phyloP scores from a whole-genome alignment of 2,888 invertebrate species.

The Siphonodentalium dalli region DNA sequence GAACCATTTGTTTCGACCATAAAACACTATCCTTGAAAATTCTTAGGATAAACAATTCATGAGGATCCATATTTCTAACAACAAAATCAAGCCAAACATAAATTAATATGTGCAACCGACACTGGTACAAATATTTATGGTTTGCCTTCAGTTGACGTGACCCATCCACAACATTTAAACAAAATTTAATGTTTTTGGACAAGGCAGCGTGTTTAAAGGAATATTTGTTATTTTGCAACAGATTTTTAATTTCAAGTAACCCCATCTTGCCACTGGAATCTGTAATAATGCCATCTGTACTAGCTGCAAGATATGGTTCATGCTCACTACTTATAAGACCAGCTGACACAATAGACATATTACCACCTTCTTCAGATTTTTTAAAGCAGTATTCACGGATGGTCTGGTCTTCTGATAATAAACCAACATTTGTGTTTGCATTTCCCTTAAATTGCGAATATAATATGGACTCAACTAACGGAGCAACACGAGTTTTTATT shows the following conservation, averaged over 20 bases:
- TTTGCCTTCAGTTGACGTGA: too few relatives aligned
- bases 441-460: not conserved
- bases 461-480: not conserved
- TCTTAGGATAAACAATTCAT: too few relatives aligned
- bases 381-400: not conserved
- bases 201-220: not conserved
- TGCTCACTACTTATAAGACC: not conserved
- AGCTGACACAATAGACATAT: not conserved
- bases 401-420: not conserved
- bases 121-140: too few relatives aligned
- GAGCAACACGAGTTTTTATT: not conserved
- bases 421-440: not conserved
- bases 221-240: not conserved
- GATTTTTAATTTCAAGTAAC: not conserved
- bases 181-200: too few relatives aligned
- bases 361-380: not conserved
- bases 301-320: conserved; percentile 1
- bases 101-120: too few relatives aligned
- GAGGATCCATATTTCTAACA: too few relatives aligned
- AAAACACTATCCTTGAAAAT: too few relatives aligned
- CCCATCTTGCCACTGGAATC: not conserved
- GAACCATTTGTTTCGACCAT: too few relatives aligned
- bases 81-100: too few relatives aligned
- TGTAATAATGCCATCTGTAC: not conserved
- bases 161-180: too few relatives aligned